Percentiles rank a stretch among this genome's conserved stretches.
Conservation (phyloP, 2,113 vertebrate species). For the Benitochromis conjunctus region DNA sequence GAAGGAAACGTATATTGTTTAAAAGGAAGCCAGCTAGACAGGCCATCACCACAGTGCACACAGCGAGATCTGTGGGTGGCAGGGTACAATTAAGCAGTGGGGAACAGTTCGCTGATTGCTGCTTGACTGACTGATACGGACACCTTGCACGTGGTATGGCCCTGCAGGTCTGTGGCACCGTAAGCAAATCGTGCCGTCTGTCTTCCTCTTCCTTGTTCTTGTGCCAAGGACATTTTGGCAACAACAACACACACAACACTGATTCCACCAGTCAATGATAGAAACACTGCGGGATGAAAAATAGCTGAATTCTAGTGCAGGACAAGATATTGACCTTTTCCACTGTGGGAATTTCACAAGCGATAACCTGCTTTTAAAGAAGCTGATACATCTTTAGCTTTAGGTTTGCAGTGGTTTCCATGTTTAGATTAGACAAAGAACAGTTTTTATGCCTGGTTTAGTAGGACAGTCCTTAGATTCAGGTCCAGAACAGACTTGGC, state of each 20-base stretch:
- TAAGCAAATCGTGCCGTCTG: constrained; percentile 6
- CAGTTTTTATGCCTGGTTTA: neutral
- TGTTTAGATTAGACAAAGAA: neutral
- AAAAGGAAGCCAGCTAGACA: constrained; percentile 46
- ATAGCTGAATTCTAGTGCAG: neutral
- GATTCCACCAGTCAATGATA: constrained; percentile 21
- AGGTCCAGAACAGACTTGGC: neutral
- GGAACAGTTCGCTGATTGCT: neutral
- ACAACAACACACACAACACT: constrained; percentile 4
- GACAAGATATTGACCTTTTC: neutral
- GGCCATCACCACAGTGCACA: neutral
- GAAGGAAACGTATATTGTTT: constrained; percentile 6
- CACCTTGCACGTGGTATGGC: neutral
- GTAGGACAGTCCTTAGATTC: neutral
- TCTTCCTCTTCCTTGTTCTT: constrained; percentile 26
- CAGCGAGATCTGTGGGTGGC: constrained; percentile 5
- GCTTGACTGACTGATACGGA: neutral
- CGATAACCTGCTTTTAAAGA: neutral
- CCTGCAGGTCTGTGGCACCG: neutral
- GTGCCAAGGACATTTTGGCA: constrained; percentile 33
- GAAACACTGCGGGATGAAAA: neutral
- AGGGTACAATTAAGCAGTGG: neutral
- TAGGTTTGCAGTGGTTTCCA: neutral
- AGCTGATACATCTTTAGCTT: neutral
- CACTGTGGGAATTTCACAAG: neutral